Base-by-base conservation (phyloP, 2,888 invertebrate genomes). In the Ennomos fuscantarius region DNA sequence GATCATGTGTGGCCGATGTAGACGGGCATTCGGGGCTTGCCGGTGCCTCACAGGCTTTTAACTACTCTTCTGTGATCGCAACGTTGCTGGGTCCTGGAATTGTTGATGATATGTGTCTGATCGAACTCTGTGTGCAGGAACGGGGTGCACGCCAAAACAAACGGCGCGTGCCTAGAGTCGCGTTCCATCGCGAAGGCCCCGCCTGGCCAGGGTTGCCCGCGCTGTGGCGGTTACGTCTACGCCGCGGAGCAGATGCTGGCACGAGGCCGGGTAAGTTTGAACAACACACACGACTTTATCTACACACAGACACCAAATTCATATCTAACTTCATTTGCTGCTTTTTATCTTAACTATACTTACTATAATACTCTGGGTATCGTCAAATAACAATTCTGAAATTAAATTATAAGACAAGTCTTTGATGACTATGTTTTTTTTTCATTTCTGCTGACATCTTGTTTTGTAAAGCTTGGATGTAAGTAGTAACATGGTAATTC, bases 201-300 rank as follows among this genome's bases (percentile, higher is more conserved):
- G 39, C 96, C 96, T 72, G 97, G 97, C 50, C 94, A 96, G 86
- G 97, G 97, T 62, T 97, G 97, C 79, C 97, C 97, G 33, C 94
- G 97, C 74, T 97, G 97, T 83, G 97, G 97, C 66, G 97, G 97
- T 65, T 97, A 89, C 82, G 97, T 97, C 52, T 98, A 97, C 87
- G 97, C 97, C 64, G 97, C 97, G 60, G 97, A 98, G 90, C 97
- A 97, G 92, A 97, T 97, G 97, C 93, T 97, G 78, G 97, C 97
- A 70, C 94, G 97, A 84, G 97, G 97, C 93, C 94, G 95, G 94
- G 97, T 97, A 93, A 95, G 95, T 93, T 61, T 60, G 6, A 3
- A 24, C 6, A 24, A 24, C 24, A 24, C 34, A 13, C 8, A 15
- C 32, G 1, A 24, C 10, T 35, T 49, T 36, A 37, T 15, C 48